Base-by-base conservation (phyloP, 1,140 invertebrate genomes). In the Lepidurus couesii region DNA sequence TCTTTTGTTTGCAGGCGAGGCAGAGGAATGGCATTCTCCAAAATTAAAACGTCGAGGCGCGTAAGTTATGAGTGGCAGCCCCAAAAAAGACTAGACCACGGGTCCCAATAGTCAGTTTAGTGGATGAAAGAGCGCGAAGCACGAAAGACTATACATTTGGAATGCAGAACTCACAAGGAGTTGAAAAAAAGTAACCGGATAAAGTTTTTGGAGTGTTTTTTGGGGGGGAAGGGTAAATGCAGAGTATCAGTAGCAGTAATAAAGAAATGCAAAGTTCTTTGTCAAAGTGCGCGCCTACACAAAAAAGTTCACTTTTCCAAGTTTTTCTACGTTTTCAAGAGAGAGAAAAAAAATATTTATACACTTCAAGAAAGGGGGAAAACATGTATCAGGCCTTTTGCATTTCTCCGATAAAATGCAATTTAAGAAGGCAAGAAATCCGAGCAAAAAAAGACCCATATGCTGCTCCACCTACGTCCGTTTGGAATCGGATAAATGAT, bases 11-110 rank as follows among this genome's bases (percentile, higher is more conserved):
- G 4, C 53, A 16, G 21, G 53, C 53, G 13, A 13, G 53, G 13
- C n/a, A 13, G 21, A 65, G 53, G 53, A 65, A 65, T 65, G 53
- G n/a, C 53, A 7, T 65, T 65, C 53, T 13, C 53, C 53, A 7
- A 65, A 65, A 65, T 65, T 65, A 65, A 65, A 65, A 65, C 21
- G 53, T 65, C 53, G 53, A 21, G 53, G 53, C 53, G 16, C 53
- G 53, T 65, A 65, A 65, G 53, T 65, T 65, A 65, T 65, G 53
- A 65, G 53, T 65, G 53, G 53, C 53, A 65, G n/a, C 47, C 53
- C 0, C 53, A 65, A 65, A 13, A 21, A 16, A n/a, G 4, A 21
- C 21, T 65, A 65, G 53, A 21, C 53, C 53, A 21, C 34, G 53
- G 16, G 53, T 65, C 53, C 53, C 53, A 65, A 21, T 65, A 21